Evolutionary conservation across 1,140 invertebrate genomes (phyloP), one percentile per base, ranked within the genome.

Genomic region (Cotesia typhae): DNA sequence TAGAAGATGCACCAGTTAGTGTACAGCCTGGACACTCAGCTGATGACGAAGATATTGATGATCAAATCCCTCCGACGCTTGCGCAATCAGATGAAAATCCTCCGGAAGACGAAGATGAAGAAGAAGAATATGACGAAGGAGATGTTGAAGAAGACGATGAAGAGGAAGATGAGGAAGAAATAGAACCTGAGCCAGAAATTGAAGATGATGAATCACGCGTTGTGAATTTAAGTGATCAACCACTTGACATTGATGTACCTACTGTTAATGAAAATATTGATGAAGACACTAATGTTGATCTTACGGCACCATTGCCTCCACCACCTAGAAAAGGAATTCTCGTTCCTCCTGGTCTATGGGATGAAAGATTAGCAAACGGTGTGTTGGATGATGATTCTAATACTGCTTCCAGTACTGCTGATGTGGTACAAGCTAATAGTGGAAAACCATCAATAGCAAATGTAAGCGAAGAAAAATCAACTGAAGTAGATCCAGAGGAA

Each of bases 151-250:
- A 77, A 10, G 73, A 72, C 0, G 74, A 78, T 5, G 76, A 70
- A 9, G 73, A 74, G 1, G 79, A 80, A 3, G 79, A 81, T 14
- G 82, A 82, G 0, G 75, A 79, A 4, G 77, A 74, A n/a, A 65
- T 74, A 20, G 78, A 73, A 6, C 47, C 57, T 67, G 75, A 76
- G 20, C 73, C 76, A 10, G 74, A 75, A 0, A 57, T 12, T 35
- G 71, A 75, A 66, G 63, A 72, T 3, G 63, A 72, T 3, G 63
- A 55, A 4, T 10, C 36, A 14, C 20, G 41, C 64, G 75, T 64
- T 4, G 65, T 65, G 10, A 63, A 35, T 20, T 41, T 10, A 7
- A 17, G 60, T 4, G 67, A 61, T n/a, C 57, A 55, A 53, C 60
- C 14, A 53, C 41, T 36, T n/a, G 70, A 67, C 2, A 37, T 17